Percentiles rank a stretch among this genome's conserved stretches.
Conservation (phyloP, 2,888 invertebrate genomes). For the Xanthostigma xanthostigma region DNA sequence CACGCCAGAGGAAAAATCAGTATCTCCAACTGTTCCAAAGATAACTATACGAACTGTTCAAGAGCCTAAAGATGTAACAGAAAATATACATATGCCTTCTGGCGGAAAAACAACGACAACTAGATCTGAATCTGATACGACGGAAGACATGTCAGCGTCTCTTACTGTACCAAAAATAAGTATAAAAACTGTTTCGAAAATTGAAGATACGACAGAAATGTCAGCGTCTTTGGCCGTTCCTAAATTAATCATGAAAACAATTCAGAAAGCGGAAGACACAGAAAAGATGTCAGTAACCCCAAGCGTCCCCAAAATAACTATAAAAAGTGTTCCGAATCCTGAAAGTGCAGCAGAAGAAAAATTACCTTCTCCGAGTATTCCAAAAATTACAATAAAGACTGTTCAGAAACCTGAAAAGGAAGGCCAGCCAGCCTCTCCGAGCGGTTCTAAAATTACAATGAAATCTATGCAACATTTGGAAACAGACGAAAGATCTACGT, state of each 20-base stretch:
- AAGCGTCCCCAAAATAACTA: conserved; percentile 27
- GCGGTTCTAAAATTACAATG: conserved; percentile 17
- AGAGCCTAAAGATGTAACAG: conserved; percentile 26
- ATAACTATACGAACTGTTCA: conserved; percentile 35
- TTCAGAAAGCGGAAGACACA: conserved; percentile 25
- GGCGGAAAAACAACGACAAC: conserved; percentile 1
- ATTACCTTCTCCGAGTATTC: conserved; percentile 17
- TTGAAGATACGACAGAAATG: conserved; percentile 28
- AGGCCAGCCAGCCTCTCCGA: conserved; percentile 6
- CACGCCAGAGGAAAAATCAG: conserved; percentile 4
- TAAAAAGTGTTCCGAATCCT: not conserved
- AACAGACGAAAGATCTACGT: conserved; percentile 17
- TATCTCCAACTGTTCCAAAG: conserved; percentile 34
- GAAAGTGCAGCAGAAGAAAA: not conserved
- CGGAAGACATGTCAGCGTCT: conserved; percentile 9
- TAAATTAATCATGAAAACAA: not conserved
- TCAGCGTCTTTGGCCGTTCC: not conserved
- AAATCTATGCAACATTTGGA: conserved; percentile 10
- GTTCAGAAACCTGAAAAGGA: conserved; percentile 19
- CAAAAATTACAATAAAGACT: conserved; percentile 31
- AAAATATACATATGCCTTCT: conserved; percentile 19
- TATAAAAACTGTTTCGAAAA: conserved; percentile 37
- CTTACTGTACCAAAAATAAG: conserved; percentile 33
- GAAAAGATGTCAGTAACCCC: conserved; percentile 18
- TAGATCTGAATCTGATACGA: conserved; percentile 10